A percentile compares a stretch with the other conserved stretches of the same genome.
Conservation (phyloP, 1,140 invertebrate species). For the Rhopalosiphum maidis region DNA sequence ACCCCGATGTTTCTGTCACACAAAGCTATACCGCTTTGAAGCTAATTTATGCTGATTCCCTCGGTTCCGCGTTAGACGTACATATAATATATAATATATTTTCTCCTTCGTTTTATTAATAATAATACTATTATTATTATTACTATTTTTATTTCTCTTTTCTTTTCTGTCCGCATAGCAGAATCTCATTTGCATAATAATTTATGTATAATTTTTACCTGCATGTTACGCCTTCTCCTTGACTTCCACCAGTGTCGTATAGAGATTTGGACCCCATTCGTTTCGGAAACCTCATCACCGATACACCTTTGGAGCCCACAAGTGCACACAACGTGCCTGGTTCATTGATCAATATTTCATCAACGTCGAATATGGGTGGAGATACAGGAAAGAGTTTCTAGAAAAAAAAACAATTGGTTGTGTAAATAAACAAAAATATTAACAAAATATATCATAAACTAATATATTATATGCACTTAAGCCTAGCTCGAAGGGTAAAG, state of each 20-base stretch:
- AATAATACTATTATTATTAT: conserved; percentile 9
- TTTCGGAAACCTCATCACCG: conserved; percentile 64
- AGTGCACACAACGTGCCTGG: conserved; percentile 64
- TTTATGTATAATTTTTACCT: conserved; percentile 45
- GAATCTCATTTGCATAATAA: conserved; percentile 26
- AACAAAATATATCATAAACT: conserved; percentile 56
- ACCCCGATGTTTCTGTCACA: conserved; percentile 45
- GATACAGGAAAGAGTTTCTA: conserved; percentile 64
- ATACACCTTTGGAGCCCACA: conserved; percentile 64
- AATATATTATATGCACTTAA: conserved; percentile 56
- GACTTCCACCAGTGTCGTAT: conserved; percentile 62
- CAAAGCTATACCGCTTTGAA: conserved; percentile 52
- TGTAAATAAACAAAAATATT: conserved; percentile 38
- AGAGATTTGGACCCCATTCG: conserved; percentile 64
- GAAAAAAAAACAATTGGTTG: conserved; percentile 54
- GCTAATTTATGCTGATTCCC: conserved; percentile 51
- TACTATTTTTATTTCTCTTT: conserved; percentile 25
- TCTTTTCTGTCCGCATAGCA: background rate
- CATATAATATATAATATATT: background rate
- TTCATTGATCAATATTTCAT: conserved; percentile 64
- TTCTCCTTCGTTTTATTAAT: background rate
- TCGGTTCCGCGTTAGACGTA: conserved; percentile 17
- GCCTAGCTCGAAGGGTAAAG: conserved; percentile 54
- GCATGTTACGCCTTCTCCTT: conserved; percentile 60
- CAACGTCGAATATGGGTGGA: conserved; percentile 65